Base-by-base conservation (phyloP, 2,888 invertebrate species). In the Heliconius erato region DNA sequence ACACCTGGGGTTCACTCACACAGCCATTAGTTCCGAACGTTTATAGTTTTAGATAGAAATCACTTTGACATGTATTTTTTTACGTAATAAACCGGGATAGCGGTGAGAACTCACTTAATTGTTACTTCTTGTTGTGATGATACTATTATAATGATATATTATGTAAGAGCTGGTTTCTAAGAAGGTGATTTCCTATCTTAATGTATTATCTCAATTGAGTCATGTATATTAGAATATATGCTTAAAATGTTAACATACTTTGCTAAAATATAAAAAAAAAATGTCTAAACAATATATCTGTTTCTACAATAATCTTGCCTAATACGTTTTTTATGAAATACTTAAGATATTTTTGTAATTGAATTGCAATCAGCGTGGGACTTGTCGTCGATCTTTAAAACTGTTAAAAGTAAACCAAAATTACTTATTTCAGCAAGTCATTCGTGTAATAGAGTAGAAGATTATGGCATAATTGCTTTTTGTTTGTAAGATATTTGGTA, bases 1-100 rank as follows among this genome's bases (percentile, higher is more conserved):
- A 91, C 94, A 94, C 94, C 94, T 95, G 93, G 92, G 92, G 92
- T 93, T 93, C 91, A 93, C 93, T 93, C 92, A 91, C 94, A 93
- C 91, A 91, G 86, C 90, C 91, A 94, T 95, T 94, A 93, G 91
- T 92, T 94, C 91, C 90, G 88, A 92, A 90, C 91, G 90, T 92
- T 92, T 92, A 92, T 91, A 91, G 91, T 91, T 90, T 87, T 86
- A 92, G 91, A 91, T 92, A 91, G 88, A 90, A 91, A 92, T 91
- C 91, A 91, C 88, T 91, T 91, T 91, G 90, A 90, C 90, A 85
- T 83, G 84, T 86, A 84, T 79, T 81, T 69, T 84, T 83, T 74
- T 82, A 69, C 71, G 74, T 82, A 82, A 54, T 79, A 81, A 86
- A 85, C 83, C 85, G 83, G 84, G 82, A 68, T 85, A 84, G 80